A percentile compares a stretch with the other conserved stretches of the same genome.
phyloP scores from a whole-genome alignment of 2,888 invertebrate genomes.

The Hedya salicella region DNA sequence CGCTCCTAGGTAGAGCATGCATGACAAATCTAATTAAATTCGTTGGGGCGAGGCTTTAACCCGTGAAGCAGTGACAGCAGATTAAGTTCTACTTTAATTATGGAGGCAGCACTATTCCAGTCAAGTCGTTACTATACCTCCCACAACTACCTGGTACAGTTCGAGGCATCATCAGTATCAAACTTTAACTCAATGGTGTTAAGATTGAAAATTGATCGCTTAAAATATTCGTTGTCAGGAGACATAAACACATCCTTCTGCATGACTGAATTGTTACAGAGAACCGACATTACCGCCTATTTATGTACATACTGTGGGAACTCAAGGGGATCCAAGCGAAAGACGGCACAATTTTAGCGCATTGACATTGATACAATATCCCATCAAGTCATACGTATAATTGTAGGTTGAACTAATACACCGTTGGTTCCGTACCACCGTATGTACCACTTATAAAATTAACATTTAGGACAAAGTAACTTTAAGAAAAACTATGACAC shows the following conservation, averaged over 20 bases:
- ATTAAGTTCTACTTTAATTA: constrained; percentile 80
- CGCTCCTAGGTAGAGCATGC: background rate
- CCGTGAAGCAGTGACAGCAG: constrained; percentile 70
- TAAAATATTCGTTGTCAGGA: background rate
- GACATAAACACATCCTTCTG: constrained; percentile 10
- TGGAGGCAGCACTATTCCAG: constrained; percentile 58
- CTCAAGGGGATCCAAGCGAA: background rate
- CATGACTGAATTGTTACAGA: constrained; percentile 27
- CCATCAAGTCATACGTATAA: background rate
- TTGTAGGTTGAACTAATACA: background rate
- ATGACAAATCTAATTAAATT: constrained; percentile 73
- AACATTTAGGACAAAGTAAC: too few relatives aligned
- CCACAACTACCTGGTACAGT: constrained; percentile 29
- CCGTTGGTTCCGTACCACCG: background rate
- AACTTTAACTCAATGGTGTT: constrained; percentile 3
- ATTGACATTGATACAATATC: background rate
- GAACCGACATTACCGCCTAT: constrained; percentile 20
- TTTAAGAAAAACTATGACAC: too few relatives aligned
- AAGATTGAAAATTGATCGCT: constrained; percentile 8
- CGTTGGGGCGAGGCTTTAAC: constrained; percentile 54
- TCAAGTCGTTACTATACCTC: constrained; percentile 58
- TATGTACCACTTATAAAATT: too few relatives aligned
- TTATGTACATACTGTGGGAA: background rate
- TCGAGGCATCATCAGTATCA: constrained; percentile 19
- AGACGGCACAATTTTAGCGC: background rate